Base-by-base conservation (phyloP, 2,797 vertebrate species). In the Lithobates pipiens region DNA sequence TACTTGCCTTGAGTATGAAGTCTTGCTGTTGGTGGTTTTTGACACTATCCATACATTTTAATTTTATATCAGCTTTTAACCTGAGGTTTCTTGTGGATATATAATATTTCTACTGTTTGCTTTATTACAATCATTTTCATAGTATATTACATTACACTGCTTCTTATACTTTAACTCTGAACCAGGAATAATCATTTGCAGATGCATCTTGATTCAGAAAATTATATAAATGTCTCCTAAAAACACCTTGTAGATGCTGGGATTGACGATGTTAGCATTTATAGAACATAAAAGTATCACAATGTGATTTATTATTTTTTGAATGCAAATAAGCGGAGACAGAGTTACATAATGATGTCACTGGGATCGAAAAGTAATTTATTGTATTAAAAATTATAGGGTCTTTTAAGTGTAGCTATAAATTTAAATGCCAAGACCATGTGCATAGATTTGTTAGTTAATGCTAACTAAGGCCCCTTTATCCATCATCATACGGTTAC, bases 401-500 rank as follows among this genome's bases (percentile, higher is more conserved):
- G 42, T 25, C n/a, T 46, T 5, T 75, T 85, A 85, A 80, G 77
- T 54, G n/a, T 16, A 80, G 63, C 84, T 80, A 80, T 85, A 80
- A 75, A 70, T 86, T 77, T 67, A 36, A 86, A 71, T 82, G 65
- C 34, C 65, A 70, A 81, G 72, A 34, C 67, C 74, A 50, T 77
- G 77, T 77, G 74, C 74, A 82, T 65, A 86, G 74, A 77, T 82
- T 86, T 82, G 9, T 36, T 68, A 86, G 80, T 72, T 82, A 76
- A 82, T 82, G 25, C 80, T 78, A 54, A 82, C 85, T 86, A 73
- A 86, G 69, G 54, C 65, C 57, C 57, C 72, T 82, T 63, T 82
- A 86, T 86, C 85, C 85, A 82, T 86, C 85, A 82, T 82, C 85
- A 82, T 73, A 82, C 36, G 69, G 72, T 78, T 83, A 69, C 75